Conservation (phyloP, 2,797 vertebrate species). For the Tolypeutes matacus region DNA sequence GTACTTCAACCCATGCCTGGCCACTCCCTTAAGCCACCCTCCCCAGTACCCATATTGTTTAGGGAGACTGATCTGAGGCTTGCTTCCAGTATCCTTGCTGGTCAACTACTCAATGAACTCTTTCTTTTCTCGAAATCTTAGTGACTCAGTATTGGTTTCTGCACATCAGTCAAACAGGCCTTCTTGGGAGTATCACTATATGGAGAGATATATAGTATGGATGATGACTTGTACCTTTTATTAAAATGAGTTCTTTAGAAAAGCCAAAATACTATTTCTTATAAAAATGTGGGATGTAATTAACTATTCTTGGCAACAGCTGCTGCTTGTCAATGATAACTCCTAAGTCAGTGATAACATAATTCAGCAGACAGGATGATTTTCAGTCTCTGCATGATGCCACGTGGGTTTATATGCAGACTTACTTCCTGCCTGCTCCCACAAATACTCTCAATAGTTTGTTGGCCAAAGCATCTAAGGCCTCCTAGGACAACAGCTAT, state of each 20-base stretch:
- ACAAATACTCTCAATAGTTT: not conserved
- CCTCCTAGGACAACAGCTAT: not conserved
- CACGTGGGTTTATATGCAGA: not conserved
- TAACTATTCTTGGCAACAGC: conserved; percentile 35
- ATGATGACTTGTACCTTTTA: conserved; percentile 10
- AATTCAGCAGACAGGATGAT: conserved; percentile 39
- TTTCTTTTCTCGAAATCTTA: no score
- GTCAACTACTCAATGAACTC: no score
- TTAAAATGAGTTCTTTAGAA: conserved; percentile 60
- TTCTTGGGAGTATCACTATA: not conserved
- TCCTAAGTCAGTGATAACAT: conserved; percentile 28
- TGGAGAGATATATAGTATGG: not conserved
- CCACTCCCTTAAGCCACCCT: no score
- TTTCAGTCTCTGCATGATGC: not conserved
- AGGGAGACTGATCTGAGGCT: no score
- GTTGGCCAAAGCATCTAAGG: conserved; percentile 13
- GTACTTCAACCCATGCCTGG: no score
- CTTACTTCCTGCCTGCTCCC: conserved; percentile 47
- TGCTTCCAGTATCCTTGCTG: no score
- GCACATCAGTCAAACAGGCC: no score
- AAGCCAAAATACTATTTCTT: conserved; percentile 12
- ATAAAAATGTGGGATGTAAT: conserved; percentile 11
- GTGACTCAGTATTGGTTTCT: no score
- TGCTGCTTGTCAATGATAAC: conserved; percentile 17
- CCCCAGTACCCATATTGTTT: no score